A percentile compares a stretch with the other conserved stretches of the same genome.
Evolutionary conservation across 1,140 invertebrate species (phyloP).

Genomic region (Anadara kagoshimensis): DNA sequence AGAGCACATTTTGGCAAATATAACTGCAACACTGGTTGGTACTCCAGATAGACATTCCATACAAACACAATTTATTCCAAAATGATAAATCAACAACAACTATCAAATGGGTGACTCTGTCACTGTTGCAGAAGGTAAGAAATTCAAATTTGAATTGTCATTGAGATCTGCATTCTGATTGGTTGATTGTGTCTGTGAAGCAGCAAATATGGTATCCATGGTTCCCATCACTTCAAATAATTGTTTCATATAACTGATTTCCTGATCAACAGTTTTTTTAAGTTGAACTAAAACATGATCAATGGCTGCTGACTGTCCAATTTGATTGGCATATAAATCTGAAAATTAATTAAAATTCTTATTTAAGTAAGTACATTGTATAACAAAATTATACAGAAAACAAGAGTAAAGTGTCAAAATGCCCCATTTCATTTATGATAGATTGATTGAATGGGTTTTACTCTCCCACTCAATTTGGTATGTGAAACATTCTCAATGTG

Average conservation of each 20-base stretch:
- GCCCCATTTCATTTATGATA: too few species aligned
- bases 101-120: too few species aligned
- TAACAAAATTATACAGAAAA: neutral
- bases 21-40: too few species aligned
- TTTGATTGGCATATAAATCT: slow-evolving; percentile 65
- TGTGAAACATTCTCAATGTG: neutral
- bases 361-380: neutral
- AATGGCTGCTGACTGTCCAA: slow-evolving; percentile 75
- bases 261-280: slow-evolving; percentile 79
- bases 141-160: neutral
- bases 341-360: slow-evolving; percentile 13
- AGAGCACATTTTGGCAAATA: too few species aligned
- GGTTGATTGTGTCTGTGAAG: slow-evolving; percentile 27
- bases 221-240: slow-evolving; percentile 73
- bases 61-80: too few species aligned
- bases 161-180: slow-evolving; percentile 15
- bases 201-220: slow-evolving; percentile 66
- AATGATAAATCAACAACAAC: too few species aligned
- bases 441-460: too few species aligned
- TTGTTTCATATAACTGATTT: slow-evolving; percentile 77
- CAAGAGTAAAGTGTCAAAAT: neutral
- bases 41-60: too few species aligned
- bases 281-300: slow-evolving; percentile 79
- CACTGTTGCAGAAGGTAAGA: too few species aligned
- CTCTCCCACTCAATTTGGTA: too few species aligned